A percentile compares a stretch with the other conserved stretches of the same genome.
Evolutionary conservation across 2,888 invertebrate genomes (phyloP).

Genomic region (Dicyrtoma fusca): DNA sequence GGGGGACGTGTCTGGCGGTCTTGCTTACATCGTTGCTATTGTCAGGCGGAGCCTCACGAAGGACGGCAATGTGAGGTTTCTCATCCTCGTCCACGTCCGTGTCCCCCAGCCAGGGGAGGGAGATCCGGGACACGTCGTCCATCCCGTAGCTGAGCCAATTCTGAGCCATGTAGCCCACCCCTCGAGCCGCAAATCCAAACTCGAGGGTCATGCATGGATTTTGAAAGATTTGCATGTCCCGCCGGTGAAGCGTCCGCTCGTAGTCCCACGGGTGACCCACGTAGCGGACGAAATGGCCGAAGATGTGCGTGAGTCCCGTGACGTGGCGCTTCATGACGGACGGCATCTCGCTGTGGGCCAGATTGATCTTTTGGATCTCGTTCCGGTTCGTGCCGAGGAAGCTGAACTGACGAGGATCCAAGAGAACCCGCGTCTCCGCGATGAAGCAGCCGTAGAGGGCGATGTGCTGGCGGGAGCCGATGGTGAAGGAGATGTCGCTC

Average conservation of each 20-base stretch:
- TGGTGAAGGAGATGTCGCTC: constrained; percentile 31
- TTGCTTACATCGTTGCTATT: too few species aligned
- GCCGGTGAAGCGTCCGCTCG: neutral
- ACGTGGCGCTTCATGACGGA: neutral
- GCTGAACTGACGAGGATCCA: constrained; percentile 26
- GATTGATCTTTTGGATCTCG: constrained; percentile 11
- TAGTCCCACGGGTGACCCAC: constrained; percentile 27
- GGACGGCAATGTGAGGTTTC: too few species aligned
- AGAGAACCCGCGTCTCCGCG: constrained; percentile 21
- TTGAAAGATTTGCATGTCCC: constrained; percentile 16
- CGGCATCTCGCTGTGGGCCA: constrained; percentile 12
- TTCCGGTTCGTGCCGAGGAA: constrained; percentile 3
- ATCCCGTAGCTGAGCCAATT: constrained; percentile 3
- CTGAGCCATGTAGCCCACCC: constrained; percentile 27
- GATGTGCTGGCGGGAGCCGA: constrained; percentile 30
- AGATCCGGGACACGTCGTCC: constrained; percentile 17
- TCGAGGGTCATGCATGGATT: constrained; percentile 34
- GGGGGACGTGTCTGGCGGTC: too few species aligned
- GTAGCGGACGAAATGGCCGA: constrained; percentile 22
- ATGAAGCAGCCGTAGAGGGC: constrained; percentile 30
- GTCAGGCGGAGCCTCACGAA: neutral
- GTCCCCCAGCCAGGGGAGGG: constrained; percentile 6
- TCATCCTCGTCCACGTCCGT: neutral
- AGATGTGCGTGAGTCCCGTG: constrained; percentile 11
- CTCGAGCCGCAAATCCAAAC: constrained; percentile 3